Percentiles rank a stretch among this genome's conserved stretches.
These are phyloP conservation scores for Galeopsomyia nigrocyanea DNA, from an alignment of 2,888 invertebrate genomes.

Conservation along the genomic window DNA sequence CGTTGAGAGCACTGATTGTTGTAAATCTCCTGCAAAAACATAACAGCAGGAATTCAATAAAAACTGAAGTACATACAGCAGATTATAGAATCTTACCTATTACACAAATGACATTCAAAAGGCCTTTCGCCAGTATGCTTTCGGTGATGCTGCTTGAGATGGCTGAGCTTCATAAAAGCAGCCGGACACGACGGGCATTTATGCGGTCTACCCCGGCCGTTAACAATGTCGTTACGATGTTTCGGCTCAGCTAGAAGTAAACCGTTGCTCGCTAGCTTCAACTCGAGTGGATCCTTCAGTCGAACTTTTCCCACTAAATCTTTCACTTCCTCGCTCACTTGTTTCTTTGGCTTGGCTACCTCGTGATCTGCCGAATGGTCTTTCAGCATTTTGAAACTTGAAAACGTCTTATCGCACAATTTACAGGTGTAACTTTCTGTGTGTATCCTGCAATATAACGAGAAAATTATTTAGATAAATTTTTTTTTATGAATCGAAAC, in stretches of 20 bases:
- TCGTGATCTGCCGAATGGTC: slow-evolving; percentile 65
- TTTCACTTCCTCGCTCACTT: slow-evolving; percentile 52
- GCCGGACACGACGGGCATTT: slow-evolving; percentile 68
- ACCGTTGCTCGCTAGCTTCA: slow-evolving; percentile 68
- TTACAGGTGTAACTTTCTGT: slow-evolving; percentile 64
- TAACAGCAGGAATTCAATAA: slow-evolving; percentile 2
- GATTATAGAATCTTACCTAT: slow-evolving; percentile 53
- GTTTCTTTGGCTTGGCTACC: slow-evolving; percentile 10
- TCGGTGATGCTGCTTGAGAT: slow-evolving; percentile 71
- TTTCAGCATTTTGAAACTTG: slow-evolving; percentile 63
- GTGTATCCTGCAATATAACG: slow-evolving; percentile 55
- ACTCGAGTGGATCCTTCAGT: slow-evolving; percentile 72
- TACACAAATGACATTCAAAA: slow-evolving; percentile 67
- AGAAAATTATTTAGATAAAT: slow-evolving; percentile 5
- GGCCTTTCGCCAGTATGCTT: slow-evolving; percentile 66
- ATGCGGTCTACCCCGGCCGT: slow-evolving; percentile 68
- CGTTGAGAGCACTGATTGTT: slow-evolving; percentile 72
- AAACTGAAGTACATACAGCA: not conserved
- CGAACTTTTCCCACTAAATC: slow-evolving; percentile 67
- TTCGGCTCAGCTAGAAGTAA: slow-evolving; percentile 61
- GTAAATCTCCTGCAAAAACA: slow-evolving; percentile 68
- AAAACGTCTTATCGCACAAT: slow-evolving; percentile 66
- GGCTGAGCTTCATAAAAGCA: slow-evolving; percentile 73
- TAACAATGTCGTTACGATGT: slow-evolving; percentile 57
- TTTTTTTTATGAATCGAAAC: too few relatives aligned